Percentiles rank a stretch among this genome's conserved stretches.
Evolutionary conservation across 2,888 invertebrate species (phyloP).

Genomic region (Hirudinaria manillensis): DNA sequence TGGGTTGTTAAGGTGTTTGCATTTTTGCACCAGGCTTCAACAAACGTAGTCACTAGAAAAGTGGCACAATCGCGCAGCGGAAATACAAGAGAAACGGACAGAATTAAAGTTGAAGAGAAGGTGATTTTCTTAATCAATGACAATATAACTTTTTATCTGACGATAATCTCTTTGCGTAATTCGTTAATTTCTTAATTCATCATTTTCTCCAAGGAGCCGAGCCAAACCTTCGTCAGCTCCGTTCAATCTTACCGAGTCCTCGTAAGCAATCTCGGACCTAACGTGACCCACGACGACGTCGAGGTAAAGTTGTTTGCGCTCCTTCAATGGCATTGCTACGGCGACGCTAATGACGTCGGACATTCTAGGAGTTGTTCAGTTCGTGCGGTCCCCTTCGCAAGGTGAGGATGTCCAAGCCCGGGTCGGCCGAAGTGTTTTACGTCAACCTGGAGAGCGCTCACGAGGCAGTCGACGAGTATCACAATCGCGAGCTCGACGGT

Average conservation of each 20-base stretch:
- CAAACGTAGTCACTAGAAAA: background rate
- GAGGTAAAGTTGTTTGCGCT: constrained; percentile 20
- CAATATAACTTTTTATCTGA: too few species aligned
- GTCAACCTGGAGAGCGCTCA: constrained; percentile 22
- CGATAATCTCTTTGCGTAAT: background rate
- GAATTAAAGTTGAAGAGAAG: background rate
- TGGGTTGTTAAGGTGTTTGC: background rate
- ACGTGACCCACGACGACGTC: constrained; percentile 24
- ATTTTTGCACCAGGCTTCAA: background rate
- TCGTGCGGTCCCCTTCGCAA: constrained; percentile 27
- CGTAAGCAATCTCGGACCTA: constrained; percentile 27
- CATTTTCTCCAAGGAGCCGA: background rate
- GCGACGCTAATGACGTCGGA: background rate
- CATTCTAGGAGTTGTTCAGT: constrained; percentile 20
- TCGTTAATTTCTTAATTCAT: background rate
- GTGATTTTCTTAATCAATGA: background rate
- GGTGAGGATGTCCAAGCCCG: constrained; percentile 21
- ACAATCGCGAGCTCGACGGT: constrained; percentile 30
- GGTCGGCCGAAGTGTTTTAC: constrained; percentile 21
- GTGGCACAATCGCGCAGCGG: background rate
- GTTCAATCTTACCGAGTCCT: constrained; percentile 24
- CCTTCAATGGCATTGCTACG: background rate
- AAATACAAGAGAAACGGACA: background rate
- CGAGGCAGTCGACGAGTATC: constrained; percentile 24
- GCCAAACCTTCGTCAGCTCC: constrained; percentile 18